phyloP scores from a whole-genome alignment of 2,113 vertebrate genomes.

The Oryzias celebensis region DNA sequence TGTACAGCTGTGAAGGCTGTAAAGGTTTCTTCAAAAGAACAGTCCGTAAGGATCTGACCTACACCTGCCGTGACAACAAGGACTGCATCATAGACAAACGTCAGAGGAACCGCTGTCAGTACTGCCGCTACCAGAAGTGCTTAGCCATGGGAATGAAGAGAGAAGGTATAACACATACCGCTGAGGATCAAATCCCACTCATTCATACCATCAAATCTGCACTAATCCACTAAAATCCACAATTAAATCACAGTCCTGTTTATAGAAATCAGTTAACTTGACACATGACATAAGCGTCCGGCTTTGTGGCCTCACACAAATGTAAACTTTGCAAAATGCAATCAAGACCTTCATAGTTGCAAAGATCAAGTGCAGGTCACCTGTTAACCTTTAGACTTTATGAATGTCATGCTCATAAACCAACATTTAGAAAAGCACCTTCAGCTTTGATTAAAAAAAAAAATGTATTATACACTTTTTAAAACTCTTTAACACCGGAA shows the following conservation, averaged over 20 bases:
- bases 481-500: no score
- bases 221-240: conserved; percentile 18
- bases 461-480: conserved; percentile 3
- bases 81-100: conserved; percentile 98
- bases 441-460: conserved; percentile 1
- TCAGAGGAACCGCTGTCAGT: conserved; percentile 98
- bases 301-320: no score
- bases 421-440: not conserved
- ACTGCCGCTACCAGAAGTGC: conserved; percentile 99
- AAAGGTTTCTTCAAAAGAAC: conserved; percentile 99
- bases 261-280: not conserved
- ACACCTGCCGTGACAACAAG: conserved; percentile 97
- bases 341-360: not conserved
- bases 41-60: conserved; percentile 95
- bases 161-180: conserved; percentile 89
- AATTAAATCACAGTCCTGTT: not conserved
- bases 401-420: no score
- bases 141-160: conserved; percentile 99
- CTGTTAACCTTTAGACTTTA: not conserved
- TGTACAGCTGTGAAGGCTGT: conserved; percentile 98
- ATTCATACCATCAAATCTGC: conserved; percentile 25
- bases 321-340: not conserved
- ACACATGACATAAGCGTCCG: not conserved
- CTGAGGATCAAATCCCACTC: conserved; percentile 69
- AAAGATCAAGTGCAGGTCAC: not conserved